These are phyloP conservation scores for Oophaga pumilio DNA, from an alignment of 2,113 vertebrate genomes.

Conservation along the genomic window DNA sequence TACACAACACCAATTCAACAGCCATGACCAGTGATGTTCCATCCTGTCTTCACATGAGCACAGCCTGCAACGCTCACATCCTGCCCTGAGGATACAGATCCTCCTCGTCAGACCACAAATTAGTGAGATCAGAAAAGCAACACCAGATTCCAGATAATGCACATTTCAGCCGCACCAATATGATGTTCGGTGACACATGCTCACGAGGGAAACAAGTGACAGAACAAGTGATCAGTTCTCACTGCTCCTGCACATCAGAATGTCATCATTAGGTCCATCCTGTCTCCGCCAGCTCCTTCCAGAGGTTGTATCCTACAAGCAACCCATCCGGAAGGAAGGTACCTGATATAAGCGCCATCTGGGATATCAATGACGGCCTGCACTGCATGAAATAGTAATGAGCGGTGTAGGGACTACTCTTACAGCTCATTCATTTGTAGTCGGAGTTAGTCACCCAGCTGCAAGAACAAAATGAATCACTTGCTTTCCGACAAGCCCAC, in stretches of 20 bases:
- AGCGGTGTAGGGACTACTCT: neutral
- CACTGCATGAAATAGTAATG: conserved; percentile 15
- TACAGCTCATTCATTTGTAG: conserved; percentile 28
- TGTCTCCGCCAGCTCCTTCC: neutral
- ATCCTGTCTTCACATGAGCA: no score
- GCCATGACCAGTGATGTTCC: no score
- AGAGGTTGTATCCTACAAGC: neutral
- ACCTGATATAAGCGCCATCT: conserved; percentile 25
- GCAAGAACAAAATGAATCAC: neutral
- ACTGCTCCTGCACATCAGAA: neutral
- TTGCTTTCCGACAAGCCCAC: neutral
- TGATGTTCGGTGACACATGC: no score
- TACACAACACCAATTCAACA: no score
- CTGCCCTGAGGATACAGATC: no score
- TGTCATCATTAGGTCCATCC: neutral
- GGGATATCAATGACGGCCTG: conserved; percentile 3
- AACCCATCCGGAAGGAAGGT: neutral
- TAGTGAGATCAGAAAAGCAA: no score
- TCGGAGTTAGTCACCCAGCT: neutral
- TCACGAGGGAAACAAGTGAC: neutral
- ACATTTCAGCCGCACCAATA: no score
- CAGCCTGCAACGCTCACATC: no score
- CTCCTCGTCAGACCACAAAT: no score
- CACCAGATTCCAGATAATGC: no score
- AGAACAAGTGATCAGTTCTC: neutral